Percentiles rank a stretch among this genome's conserved stretches.
phyloP scores from a whole-genome alignment of 2,113 vertebrate species.

The Stigmatopora nigra region DNA sequence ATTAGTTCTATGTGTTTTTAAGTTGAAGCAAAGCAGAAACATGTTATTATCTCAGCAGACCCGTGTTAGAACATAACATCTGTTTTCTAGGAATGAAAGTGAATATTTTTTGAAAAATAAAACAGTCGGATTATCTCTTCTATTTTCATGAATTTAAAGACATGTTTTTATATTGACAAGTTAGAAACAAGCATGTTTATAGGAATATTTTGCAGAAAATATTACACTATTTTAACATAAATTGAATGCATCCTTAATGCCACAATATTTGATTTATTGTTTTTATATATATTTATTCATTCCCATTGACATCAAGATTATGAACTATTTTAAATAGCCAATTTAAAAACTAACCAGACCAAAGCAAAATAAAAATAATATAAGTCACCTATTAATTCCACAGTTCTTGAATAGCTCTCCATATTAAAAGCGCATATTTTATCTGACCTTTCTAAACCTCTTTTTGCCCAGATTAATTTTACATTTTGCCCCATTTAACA shows the following conservation, averaged over 20 bases:
- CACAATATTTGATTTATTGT: no score
- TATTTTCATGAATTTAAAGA: not conserved
- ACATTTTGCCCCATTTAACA: constrained; percentile 45
- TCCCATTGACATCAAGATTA: no score
- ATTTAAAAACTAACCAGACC: no score
- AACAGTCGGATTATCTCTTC: constrained; percentile 1
- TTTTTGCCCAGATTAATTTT: constrained; percentile 61
- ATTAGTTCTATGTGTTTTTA: constrained; percentile 48
- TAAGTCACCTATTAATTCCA: not conserved
- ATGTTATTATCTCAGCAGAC: constrained; percentile 37
- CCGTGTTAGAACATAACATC: constrained; percentile 37
- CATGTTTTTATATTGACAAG: not conserved
- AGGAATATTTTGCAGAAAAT: not conserved
- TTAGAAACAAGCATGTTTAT: not conserved
- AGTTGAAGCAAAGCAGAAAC: constrained; percentile 41
- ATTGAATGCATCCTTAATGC: not conserved
- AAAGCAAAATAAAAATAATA: no score
- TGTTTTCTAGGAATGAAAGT: constrained; percentile 38
- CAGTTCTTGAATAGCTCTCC: constrained; percentile 8
- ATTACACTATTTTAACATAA: not conserved
- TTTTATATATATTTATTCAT: not conserved
- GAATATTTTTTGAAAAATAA: constrained; percentile 36
- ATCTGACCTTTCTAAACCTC: constrained; percentile 42
- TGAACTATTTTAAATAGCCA: no score
- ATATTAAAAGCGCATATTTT: constrained; percentile 37